These are phyloP conservation scores for Drosophila pruinosa DNA, from an alignment of 1,140 invertebrate species.

Conservation along the genomic window DNA sequence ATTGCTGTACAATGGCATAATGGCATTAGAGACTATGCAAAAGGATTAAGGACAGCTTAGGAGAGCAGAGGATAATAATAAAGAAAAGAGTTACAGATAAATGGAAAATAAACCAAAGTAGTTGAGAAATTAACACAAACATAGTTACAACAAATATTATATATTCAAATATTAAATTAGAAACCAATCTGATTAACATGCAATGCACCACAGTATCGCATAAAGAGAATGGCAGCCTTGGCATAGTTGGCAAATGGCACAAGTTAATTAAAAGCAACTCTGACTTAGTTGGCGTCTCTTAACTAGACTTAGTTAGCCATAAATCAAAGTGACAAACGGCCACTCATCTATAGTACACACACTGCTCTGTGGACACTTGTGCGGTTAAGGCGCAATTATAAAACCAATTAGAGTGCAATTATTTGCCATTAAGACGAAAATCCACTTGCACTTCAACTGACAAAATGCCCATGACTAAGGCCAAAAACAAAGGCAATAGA, in stretches of 20 bases:
- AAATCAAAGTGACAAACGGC: neutral
- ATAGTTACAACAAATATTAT: no score
- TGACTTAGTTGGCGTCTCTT: neutral
- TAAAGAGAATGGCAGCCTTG: no score
- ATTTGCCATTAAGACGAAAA: slow-evolving; percentile 57
- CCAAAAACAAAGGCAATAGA: slow-evolving; percentile 18
- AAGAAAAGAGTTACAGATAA: no score
- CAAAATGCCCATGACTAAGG: slow-evolving; percentile 38
- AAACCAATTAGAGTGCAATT: slow-evolving; percentile 67
- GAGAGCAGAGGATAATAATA: neutral
- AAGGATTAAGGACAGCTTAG: neutral
- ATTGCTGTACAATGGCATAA: neutral
- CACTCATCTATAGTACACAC: neutral
- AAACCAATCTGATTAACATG: no score
- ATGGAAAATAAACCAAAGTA: no score
- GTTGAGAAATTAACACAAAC: no score
- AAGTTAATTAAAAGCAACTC: neutral
- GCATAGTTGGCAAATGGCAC: no score
- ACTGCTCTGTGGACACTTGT: neutral
- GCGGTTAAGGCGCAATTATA: slow-evolving; percentile 43
- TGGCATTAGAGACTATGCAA: neutral
- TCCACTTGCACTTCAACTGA: slow-evolving; percentile 27
- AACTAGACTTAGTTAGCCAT: neutral
- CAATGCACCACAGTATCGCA: no score
- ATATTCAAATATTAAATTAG: no score